phyloP scores from a whole-genome alignment of 2,888 invertebrate species.

The Hedychridium roseum region DNA sequence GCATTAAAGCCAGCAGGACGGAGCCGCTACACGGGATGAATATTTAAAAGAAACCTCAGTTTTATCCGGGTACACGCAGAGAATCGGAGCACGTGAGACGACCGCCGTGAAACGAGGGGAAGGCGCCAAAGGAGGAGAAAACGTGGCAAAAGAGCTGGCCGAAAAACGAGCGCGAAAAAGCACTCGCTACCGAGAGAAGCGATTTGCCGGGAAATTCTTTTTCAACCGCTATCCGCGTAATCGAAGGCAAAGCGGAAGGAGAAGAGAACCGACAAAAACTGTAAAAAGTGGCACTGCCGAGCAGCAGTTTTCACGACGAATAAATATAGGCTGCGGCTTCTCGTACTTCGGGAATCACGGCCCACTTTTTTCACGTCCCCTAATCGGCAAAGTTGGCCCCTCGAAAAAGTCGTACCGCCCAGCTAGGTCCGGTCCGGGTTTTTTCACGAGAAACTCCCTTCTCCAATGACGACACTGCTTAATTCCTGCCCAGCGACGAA shows the following conservation, averaged over 20 bases:
- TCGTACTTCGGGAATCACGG: slow-evolving; percentile 9
- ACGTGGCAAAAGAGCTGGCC: too few relatives aligned
- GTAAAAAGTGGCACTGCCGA: slow-evolving; percentile 10
- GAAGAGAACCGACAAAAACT: too few relatives aligned
- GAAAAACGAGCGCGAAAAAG: too few relatives aligned
- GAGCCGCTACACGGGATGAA: slow-evolving; percentile 48
- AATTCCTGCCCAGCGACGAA: neutral
- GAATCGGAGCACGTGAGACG: slow-evolving; percentile 27
- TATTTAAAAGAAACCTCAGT: slow-evolving; percentile 53
- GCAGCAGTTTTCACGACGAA: slow-evolving; percentile 25
- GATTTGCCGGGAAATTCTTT: too few relatives aligned
- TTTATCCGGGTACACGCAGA: slow-evolving; percentile 21
- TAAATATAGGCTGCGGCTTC: slow-evolving; percentile 16
- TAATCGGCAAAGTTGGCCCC: slow-evolving; percentile 38
- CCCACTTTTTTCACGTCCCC: slow-evolving; percentile 23
- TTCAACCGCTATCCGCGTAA: too few relatives aligned
- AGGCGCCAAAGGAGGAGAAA: slow-evolving; percentile 19
- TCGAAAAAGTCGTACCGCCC: too few relatives aligned
- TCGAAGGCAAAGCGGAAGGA: too few relatives aligned
- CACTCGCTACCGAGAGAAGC: too few relatives aligned
- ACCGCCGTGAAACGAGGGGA: slow-evolving; percentile 30
- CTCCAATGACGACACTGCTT: neutral
- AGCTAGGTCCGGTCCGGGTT: too few relatives aligned
- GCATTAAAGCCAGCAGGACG: slow-evolving; percentile 43
- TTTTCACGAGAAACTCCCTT: neutral